Evolutionary conservation across 1,140 invertebrate genomes (phyloP), one percentile per base, ranked within the genome.

Genomic region (Drosophila nikananu): DNA sequence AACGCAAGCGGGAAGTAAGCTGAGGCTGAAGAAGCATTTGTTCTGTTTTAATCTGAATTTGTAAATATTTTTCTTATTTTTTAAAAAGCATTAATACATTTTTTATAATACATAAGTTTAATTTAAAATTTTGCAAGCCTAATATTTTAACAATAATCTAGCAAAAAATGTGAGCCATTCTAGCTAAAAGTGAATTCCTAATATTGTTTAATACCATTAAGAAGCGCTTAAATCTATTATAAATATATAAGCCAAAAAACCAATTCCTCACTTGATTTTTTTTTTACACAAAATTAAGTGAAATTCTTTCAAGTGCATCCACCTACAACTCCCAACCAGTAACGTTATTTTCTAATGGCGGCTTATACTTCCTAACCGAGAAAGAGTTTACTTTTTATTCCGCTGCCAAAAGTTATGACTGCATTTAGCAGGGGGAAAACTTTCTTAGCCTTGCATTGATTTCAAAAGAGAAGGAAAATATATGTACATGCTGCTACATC

Each of bases 381-480:
- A 78, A 78, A 78, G 75, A 87, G 80, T 89, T 87, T 74, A 74
- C 61, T 71, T 55, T 61, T 75, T 67, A 66, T 67, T 72, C 70
- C 74, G 81, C 82, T 90, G 86, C 86, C 86, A 89, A 89, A 89
- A 89, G 86, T 89, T 89, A 89, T 89, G 86, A 90, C 86, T 89
- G 86, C 86, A 90, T 87, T 87, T 87, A 87, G 83, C 83, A 71
- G 65, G 68, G 42, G 75, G 71, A 71, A 89, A 89, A 90, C 73
- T 83, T 81, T 81, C 66, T 86, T 86, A 79, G 65, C 68, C 73
- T 84, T 84, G 81, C 84, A 90, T 90, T 89, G 84, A 89, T 89
- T 89, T 89, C 74, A 74, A 87, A 89, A 78, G 81, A 66, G 63
- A 65, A 32, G 51, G 70, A 75, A 84, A 81, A 81, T 81, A 83